Conservation (phyloP, 2,113 vertebrate species). For the Stigmatopora nigra region DNA sequence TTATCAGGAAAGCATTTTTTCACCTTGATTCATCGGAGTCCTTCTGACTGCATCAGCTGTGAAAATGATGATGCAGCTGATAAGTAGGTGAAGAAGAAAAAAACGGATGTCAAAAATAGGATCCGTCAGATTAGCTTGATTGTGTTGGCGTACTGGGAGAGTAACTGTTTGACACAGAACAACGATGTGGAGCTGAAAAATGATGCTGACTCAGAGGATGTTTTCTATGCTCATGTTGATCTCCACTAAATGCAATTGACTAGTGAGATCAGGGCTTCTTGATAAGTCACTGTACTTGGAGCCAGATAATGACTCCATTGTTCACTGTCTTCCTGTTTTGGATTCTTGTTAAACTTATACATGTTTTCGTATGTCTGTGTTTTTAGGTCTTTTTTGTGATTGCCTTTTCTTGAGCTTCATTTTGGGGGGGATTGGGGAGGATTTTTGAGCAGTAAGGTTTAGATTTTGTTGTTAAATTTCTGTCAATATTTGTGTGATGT, state of each 20-base stretch:
- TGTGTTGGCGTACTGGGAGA: conserved; percentile 1
- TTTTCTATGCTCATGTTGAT: conserved; percentile 6
- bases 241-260: conserved; percentile 7
- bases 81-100: not conserved
- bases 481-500: not conserved
- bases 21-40: not conserved
- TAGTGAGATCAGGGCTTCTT: conserved; percentile 8
- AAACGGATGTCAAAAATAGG: not conserved
- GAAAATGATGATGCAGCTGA: conserved; percentile 2
- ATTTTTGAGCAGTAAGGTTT: not conserved
- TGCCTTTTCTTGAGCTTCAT: not conserved
- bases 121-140: not conserved
- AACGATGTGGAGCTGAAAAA: not conserved
- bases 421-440: not conserved
- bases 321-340: conserved; percentile 51
- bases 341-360: not conserved
- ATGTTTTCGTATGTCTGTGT: not conserved
- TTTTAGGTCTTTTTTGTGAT: not conserved
- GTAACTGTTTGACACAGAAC: conserved; percentile 2
- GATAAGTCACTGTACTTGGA: conserved; percentile 4
- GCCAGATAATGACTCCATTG: conserved; percentile 33
- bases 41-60: not conserved
- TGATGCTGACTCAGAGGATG: conserved; percentile 23
- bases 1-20: not conserved
- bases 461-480: not conserved